Percentiles rank a stretch among this genome's conserved stretches.
Conservation (phyloP, 2,113 vertebrate species). For the Gobius niger region DNA sequence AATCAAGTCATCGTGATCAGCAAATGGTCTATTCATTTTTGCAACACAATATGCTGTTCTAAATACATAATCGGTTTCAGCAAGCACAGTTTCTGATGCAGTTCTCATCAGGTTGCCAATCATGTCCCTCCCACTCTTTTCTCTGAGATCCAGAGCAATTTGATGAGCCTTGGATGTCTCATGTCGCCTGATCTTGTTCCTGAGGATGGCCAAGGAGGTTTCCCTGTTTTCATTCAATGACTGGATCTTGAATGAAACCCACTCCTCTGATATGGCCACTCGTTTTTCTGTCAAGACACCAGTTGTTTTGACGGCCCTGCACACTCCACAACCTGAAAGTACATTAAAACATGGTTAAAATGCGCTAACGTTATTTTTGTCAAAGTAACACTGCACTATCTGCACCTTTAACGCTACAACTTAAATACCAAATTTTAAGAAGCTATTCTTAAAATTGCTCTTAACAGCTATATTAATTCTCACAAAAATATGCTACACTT, state of each 20-base stretch:
- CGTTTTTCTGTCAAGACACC: neutral
- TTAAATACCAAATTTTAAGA: no score
- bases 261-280: neutral
- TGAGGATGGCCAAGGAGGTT: no score
- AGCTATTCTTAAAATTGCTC: no score
- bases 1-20: neutral
- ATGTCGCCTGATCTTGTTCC: no score
- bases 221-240: neutral
- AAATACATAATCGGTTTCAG: neutral
- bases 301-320: no score
- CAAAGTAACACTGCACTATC: no score
- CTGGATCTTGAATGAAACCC: neutral
- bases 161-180: neutral
- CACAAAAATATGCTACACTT: no score
- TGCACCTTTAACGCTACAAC: no score
- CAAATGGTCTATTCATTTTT: neutral
- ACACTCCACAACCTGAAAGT: neutral
- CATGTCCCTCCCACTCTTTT: neutral
- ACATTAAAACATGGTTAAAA: neutral
- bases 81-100: neutral
- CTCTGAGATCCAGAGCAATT: neutral
- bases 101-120: neutral
- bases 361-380: no score
- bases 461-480: no score
- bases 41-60: neutral